Conservation (phyloP, 2,113 vertebrate genomes). For the Himantopus leucocephalus region DNA sequence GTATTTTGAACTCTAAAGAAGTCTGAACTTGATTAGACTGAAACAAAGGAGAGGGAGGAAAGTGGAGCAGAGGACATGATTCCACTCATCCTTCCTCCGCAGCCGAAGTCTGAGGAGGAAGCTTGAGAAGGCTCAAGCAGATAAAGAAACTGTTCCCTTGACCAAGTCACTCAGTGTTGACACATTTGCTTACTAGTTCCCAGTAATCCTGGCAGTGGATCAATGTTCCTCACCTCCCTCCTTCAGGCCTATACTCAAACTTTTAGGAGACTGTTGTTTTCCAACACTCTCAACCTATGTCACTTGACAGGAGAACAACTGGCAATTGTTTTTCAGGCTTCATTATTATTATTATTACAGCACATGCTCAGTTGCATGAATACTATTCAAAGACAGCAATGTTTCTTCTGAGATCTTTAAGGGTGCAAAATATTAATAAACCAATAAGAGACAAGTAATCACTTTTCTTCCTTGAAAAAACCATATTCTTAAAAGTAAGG, state of each 20-base stretch:
- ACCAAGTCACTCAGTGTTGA: not conserved
- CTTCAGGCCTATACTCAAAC: not conserved
- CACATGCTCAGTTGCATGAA: not conserved
- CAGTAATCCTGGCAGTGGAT: not conserved
- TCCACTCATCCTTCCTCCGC: not conserved
- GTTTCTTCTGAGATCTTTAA: not conserved
- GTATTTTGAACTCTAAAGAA: slow-evolving; percentile 15
- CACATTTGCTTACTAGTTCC: not conserved
- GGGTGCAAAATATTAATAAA: not conserved
- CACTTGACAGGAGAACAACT: not conserved
- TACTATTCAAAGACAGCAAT: not conserved
- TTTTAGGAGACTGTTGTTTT: not conserved
- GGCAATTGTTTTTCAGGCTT: not conserved
- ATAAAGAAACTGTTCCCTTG: not conserved
- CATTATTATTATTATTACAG: not conserved
- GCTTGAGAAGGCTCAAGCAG: not conserved
- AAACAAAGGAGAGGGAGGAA: slow-evolving; percentile 5
- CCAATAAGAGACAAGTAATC: not conserved
- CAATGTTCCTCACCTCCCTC: not conserved
- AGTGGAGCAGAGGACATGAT: not conserved
- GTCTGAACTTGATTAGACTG: not conserved
- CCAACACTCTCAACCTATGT: not conserved
- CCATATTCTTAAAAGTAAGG: not conserved
- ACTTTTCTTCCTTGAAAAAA: not conserved
- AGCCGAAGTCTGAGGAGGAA: not conserved